A percentile compares a stretch with the other conserved stretches of the same genome.
phyloP scores from a whole-genome alignment of 1,140 invertebrate species.

The Drosophila gunungcola region DNA sequence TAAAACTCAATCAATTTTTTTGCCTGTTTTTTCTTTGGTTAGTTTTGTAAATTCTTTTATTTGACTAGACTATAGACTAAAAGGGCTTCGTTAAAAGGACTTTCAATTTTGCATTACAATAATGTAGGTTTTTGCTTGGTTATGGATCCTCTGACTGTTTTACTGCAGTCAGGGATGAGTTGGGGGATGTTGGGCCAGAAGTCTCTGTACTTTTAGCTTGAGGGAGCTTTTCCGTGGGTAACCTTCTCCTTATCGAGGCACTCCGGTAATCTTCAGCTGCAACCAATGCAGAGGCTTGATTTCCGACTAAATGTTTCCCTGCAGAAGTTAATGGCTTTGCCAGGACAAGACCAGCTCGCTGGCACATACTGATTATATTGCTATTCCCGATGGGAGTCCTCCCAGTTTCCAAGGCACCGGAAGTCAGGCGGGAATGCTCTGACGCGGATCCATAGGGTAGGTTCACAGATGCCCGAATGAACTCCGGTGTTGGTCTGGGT shows the following conservation, averaged over 20 bases:
- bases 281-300: neutral
- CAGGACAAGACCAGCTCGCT: too few relatives aligned
- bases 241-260: neutral
- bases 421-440: neutral
- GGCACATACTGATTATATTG: neutral
- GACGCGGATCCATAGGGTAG: neutral
- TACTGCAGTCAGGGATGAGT: neutral
- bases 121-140: neutral
- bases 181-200: neutral
- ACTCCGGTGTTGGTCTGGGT: neutral
- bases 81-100: neutral
- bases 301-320: neutral
- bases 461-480: too few relatives aligned
- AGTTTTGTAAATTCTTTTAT: neutral
- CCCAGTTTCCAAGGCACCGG: neutral
- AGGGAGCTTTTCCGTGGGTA: neutral
- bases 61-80: neutral
- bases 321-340: neutral
- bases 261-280: neutral
- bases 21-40: neutral
- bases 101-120: neutral
- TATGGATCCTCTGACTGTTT: neutral
- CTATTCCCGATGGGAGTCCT: neutral
- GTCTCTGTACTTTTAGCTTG: neutral
- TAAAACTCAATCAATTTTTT: too few relatives aligned